A percentile compares a stretch with the other conserved stretches of the same genome.
phyloP scores from a whole-genome alignment of 2,113 vertebrate species.

The Steatornis caripensis region DNA sequence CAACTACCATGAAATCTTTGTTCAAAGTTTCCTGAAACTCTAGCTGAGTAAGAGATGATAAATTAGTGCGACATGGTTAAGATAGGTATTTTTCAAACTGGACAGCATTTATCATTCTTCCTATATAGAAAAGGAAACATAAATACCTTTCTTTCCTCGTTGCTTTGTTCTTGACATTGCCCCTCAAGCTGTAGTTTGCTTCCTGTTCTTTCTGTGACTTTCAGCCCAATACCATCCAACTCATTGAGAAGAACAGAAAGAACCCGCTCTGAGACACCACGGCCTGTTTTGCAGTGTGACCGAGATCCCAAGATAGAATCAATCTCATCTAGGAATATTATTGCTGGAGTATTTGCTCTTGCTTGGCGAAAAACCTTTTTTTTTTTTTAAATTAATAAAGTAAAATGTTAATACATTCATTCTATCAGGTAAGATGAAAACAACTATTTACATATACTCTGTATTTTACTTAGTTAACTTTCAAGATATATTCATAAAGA shows the following conservation, averaged over 20 bases:
- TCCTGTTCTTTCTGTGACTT: conserved; percentile 84
- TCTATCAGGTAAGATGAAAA: background rate
- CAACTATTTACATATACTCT: background rate
- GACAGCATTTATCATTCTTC: background rate
- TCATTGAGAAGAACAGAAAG: conserved; percentile 95
- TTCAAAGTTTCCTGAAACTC: conserved; percentile 83
- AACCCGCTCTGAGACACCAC: conserved; percentile 81
- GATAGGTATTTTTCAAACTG: background rate
- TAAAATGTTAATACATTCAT: background rate
- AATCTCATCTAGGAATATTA: conserved; percentile 96
- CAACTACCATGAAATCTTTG: conserved; percentile 86
- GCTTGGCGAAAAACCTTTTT: conserved; percentile 89
- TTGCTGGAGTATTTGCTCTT: conserved; percentile 86
- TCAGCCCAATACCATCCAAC: conserved; percentile 90
- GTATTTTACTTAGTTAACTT: background rate
- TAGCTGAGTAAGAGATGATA: conserved; percentile 64
- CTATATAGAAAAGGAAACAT: background rate
- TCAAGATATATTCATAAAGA: background rate
- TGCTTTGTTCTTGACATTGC: conserved; percentile 57
- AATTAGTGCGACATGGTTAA: background rate
- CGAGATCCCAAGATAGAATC: conserved; percentile 90
- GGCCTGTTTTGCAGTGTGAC: conserved; percentile 52
- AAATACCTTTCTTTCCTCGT: conserved; percentile 69
- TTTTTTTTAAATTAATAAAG: background rate
- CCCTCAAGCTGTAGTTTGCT: conserved; percentile 60